Base-by-base conservation (phyloP, 2,113 vertebrate genomes). In the Sturnira hondurensis region DNA sequence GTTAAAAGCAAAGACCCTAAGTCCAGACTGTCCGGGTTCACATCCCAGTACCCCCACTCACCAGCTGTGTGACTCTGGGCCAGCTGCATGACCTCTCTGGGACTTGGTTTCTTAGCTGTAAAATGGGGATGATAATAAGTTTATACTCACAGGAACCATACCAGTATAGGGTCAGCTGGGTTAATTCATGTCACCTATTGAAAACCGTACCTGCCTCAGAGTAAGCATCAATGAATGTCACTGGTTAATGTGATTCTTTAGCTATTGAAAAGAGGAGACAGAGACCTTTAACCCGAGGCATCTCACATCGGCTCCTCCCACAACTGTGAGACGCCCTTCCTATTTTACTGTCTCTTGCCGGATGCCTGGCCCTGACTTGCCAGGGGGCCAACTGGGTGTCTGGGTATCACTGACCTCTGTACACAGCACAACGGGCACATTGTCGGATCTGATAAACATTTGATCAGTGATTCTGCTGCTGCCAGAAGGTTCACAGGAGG, bases 391-490 rank as follows among this genome's bases (percentile, higher is more conserved):
- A 81, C 22, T 41, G 43, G 36, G 63, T 6, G 24, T 14, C 19
- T 41, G 43, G 36, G 63, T 6, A 19, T 14, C 19, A 0, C 86
- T 82, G 83, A 86, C 36, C 73, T 83, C 92, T 89, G 52, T 50
- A 17, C 61, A 22, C 36, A 31, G 68, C 12, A 56, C 47, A 83
- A 0, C 52, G 70, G 65, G 85, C 41, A 83, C 45, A 45, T n/a
- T 9, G 74, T 22, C 58, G 76, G n/a, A n/a, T 3, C 84, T 83
- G 81, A 92, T 85, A 50, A 93, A 96, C 96, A 90, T 89, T 58
- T 87, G 74, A 90, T 95, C 85, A 43, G 56, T 24, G 80, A 81
- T 50, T 78, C 80, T 41, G 43, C 63, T 22, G 33, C 12, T 63
- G 43, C 56, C 84, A 71, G 38, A 70, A 83, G 68, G 28, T 56